Evolutionary conservation across 2,113 vertebrate genomes (phyloP), one percentile per base, ranked within the genome.

Genomic region (Hippocampus mohnikei): DNA sequence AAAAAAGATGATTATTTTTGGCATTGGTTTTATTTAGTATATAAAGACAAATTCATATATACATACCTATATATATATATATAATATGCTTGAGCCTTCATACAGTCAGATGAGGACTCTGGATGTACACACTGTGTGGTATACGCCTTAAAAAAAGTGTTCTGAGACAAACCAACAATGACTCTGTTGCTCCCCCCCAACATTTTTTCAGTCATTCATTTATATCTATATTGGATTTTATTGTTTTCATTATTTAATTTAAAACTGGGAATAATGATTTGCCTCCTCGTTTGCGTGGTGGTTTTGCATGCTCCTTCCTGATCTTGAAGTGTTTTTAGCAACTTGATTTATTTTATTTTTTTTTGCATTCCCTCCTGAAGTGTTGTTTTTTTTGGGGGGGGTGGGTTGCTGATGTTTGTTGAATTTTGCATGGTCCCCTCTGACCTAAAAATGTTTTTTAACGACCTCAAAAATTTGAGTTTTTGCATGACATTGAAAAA

Each of bases 1-100:
- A 86, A 88, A 86, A 65, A 92, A 88, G 87, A 90, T 89, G 84
- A 92, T 92, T 92, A 87, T 91, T 93, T 92, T 87, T 91, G 75
- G 91, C 89, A 86, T 85, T 87, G 81, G 82, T 90, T 89, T 85
- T 89, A 74, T 88, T 90, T 92, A 92, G 89, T 91, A 88, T 90
- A 88, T 82, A 88, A 90, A 85, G 78, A 84, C 73, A 90, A 88
- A 83, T 73, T 72, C 3, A 74, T 63, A 69, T 52, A 25, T 50
- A 21, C n/a, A n/a, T n/a, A n/a, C n/a, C n/a, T 67, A 68, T 55
- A 69, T 88, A 87, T 82, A 83, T 82, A 82, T 10, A 86, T 80
- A 78, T 81, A 85, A n/a, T n/a, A n/a, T n/a, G n/a, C 89, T 90
- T 87, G 87, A 88, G 85, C 88, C 85, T 90, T 87, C 82, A 86